Evolutionary conservation across 2,888 invertebrate genomes (phyloP).

Genomic region (Rotaria macrura): DNA sequence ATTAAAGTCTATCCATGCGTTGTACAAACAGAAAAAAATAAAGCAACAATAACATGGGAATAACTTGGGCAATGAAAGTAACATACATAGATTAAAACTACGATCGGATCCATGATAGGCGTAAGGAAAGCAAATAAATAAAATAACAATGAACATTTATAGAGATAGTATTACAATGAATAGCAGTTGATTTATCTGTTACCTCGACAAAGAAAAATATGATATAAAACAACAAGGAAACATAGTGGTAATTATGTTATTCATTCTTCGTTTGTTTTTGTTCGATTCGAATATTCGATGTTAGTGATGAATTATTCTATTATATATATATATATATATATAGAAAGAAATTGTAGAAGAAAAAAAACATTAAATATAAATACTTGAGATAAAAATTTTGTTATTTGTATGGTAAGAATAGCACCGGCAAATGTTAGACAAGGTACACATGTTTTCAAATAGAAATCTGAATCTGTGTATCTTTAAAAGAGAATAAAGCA

Average conservation of each 20-base stretch:
- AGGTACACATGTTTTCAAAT: conserved; percentile 9
- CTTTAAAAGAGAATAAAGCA: background rate
- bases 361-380: background rate
- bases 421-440: conserved; percentile 16
- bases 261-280: background rate
- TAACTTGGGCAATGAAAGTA: background rate
- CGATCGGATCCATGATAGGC: background rate
- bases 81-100: background rate
- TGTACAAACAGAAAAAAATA: background rate
- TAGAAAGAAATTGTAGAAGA: background rate
- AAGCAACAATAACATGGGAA: background rate
- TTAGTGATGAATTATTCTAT: background rate
- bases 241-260: background rate
- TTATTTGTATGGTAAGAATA: background rate
- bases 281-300: background rate
- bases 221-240: background rate
- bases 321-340: background rate
- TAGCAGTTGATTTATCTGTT: background rate
- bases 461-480: background rate
- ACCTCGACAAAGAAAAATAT: background rate
- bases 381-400: conserved; percentile 4
- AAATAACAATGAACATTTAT: background rate
- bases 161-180: background rate
- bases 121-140: background rate
- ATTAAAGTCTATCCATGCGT: background rate